phyloP scores from a whole-genome alignment of 2,888 invertebrate species.

The Phytoseiulus persimilis region DNA sequence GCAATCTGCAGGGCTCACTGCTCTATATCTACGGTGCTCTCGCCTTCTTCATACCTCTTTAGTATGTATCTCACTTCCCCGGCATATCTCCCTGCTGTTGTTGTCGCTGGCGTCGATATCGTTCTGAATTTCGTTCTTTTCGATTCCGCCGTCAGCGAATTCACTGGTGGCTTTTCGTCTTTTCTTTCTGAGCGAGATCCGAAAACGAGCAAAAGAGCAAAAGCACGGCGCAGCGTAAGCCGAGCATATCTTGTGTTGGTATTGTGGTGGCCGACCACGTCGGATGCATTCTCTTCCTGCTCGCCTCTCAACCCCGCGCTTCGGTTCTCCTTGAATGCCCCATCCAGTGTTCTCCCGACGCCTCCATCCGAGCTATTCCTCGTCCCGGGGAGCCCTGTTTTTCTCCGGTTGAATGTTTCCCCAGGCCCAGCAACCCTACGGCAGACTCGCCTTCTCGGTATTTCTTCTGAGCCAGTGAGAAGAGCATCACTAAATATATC shows the following conservation, averaged over 20 bases:
- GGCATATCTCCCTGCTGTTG: not conserved
- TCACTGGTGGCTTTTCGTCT: not conserved
- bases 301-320: not conserved
- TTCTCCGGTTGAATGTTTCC: too few species aligned
- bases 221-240: not conserved
- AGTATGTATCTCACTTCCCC: not conserved
- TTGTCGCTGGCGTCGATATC: not conserved
- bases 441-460: not conserved
- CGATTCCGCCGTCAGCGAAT: not conserved
- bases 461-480: not conserved
- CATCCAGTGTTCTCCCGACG: not conserved
- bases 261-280: not conserved
- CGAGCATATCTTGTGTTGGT: not conserved
- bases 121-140: not conserved
- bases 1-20: not conserved
- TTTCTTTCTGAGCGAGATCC: not conserved
- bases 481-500: not conserved
- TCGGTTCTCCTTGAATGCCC: not conserved
- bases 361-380: not conserved
- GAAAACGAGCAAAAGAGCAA: not conserved
- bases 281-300: not conserved
- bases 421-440: too few species aligned
- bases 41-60: not conserved
- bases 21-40: not conserved
- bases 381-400: not conserved